Evolutionary conservation across 2,888 invertebrate genomes (phyloP), one percentile per base, ranked within the genome.

Genomic region (Spatulosminthurus flaviceps): DNA sequence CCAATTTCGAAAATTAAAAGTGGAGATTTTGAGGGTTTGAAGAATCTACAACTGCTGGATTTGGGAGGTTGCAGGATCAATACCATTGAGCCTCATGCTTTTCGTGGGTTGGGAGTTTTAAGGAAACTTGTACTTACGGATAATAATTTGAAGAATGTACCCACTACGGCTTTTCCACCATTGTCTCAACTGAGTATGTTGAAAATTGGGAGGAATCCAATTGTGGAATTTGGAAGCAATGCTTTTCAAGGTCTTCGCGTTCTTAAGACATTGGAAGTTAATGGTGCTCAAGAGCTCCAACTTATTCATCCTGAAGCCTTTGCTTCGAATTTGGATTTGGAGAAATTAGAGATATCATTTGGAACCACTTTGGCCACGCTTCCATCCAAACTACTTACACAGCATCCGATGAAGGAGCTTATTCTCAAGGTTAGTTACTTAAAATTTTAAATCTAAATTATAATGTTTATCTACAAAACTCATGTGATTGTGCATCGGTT

Each of bases 181-280:
- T 88, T 95, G 78, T 90, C 90, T 7, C 91, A 95, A 69, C 88
- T 95, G 80, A 95, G 95, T 87, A 93, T 94, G 85, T 89, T 95
- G 71, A 92, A 91, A 42, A 90, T 95, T 79, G 95, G 95, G 0
- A 94, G 95, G 87, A 95, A 95, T 86, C 93, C 93, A 82, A 95
- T 95, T 86, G 88, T 91, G 61, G 89, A 90, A 0, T 88, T 95
- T 74, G 91, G 92, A 86, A 90, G 91, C 13, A 92, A 93, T 83
- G 93, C 94, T 0, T 95, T 95, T 87, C 84, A 85, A 28, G 94
- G 94, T 0, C 88, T 95, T 79, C 91, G 92, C 80, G 94, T 94
- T 87, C 89, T 95, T 21, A 92, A 93, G 83, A 90, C 91, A 81
- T 88, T 95, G 80, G 94, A 95, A 86, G 91, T 95, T 13, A 92